Percentiles rank a stretch among this genome's conserved stretches.
These are phyloP conservation scores for Calonectris borealis DNA, from an alignment of 2,113 vertebrate genomes.

Conservation along the genomic window DNA sequence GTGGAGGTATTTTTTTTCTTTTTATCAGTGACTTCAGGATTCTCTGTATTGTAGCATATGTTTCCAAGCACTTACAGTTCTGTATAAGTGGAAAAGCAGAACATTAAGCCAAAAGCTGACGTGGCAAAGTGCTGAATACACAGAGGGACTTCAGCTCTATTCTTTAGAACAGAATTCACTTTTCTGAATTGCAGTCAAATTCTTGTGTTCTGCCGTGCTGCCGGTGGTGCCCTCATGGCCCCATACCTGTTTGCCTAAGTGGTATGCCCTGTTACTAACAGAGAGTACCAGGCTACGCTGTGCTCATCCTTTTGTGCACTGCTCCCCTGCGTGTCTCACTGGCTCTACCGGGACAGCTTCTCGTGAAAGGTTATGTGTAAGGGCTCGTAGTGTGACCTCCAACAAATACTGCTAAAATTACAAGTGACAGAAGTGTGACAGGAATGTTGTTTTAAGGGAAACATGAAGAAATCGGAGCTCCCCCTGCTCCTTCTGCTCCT, in stretches of 20 bases:
- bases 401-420: neutral
- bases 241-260: neutral
- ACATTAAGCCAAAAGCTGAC: neutral
- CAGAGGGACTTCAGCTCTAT: neutral
- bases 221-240: neutral
- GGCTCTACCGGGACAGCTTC: neutral
- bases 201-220: neutral
- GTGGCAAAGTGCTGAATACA: neutral
- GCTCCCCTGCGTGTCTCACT: neutral
- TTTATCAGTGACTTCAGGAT: neutral
- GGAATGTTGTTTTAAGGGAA: neutral
- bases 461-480: neutral
- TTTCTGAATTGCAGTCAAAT: neutral
- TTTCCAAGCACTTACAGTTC: neutral
- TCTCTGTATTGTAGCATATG: neutral
- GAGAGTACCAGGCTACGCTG: accelerated
- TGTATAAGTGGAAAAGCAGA: neutral
- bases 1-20: accelerated
- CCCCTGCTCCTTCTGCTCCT: neutral
- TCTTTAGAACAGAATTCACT: neutral
- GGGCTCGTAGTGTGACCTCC: neutral
- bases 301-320: neutral
- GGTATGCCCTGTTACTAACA: neutral
- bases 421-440: neutral
- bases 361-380: neutral